Conservation (phyloP, 2,113 vertebrate genomes). For the Leucopternis melanops region DNA sequence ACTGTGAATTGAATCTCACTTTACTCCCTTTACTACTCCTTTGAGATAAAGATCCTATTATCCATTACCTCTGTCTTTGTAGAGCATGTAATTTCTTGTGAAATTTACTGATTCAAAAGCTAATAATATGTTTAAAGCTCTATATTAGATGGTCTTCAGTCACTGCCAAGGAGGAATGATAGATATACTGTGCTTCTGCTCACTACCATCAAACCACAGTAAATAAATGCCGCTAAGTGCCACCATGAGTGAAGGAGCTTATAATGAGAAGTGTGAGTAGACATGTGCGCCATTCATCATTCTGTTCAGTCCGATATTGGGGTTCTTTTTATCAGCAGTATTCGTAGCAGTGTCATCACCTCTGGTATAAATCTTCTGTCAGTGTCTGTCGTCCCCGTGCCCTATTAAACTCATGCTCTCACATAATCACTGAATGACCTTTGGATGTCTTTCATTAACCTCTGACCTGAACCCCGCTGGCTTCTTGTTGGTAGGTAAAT, state of each 20-base stretch:
- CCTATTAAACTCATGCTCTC: constrained; percentile 84
- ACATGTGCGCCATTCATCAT: constrained; percentile 86
- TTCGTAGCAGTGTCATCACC: constrained; percentile 86
- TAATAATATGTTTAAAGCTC: neutral
- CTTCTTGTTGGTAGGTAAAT: constrained; percentile 84
- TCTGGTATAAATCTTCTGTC: constrained; percentile 93
- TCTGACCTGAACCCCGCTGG: constrained; percentile 80
- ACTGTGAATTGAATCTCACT: neutral
- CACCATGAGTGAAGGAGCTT: constrained; percentile 79
- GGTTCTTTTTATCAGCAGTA: constrained; percentile 93
- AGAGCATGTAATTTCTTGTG: neutral
- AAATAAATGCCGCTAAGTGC: constrained; percentile 81
- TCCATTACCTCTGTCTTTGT: neutral
- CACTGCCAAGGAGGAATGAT: neutral
- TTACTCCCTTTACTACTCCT: neutral
- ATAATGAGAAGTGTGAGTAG: constrained; percentile 90
- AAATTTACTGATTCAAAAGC: neutral
- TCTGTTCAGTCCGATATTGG: constrained; percentile 81
- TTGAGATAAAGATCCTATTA: constrained; percentile 1
- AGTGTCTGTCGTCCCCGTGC: constrained; percentile 76
- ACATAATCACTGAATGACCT: constrained; percentile 86
- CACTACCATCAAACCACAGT: constrained; percentile 62
- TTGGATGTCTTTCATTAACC: constrained; percentile 94
- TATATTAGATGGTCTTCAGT: neutral
- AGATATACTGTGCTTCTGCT: constrained; percentile 71